These are phyloP conservation scores for Colossoma macropomum DNA, from an alignment of 2,113 vertebrate genomes.

Conservation along the genomic window DNA sequence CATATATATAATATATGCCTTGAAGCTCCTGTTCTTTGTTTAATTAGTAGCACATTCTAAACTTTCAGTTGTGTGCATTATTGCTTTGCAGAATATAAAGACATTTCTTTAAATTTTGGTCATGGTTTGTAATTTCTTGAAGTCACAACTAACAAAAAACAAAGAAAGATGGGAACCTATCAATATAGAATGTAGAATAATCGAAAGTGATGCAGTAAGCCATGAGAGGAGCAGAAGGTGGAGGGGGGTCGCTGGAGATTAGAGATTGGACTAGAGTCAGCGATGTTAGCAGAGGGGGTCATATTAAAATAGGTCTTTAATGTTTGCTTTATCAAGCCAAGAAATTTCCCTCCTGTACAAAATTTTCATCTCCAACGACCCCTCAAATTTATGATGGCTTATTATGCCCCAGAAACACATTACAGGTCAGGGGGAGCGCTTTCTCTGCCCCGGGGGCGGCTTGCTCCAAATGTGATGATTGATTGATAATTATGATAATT, in stretches of 20 bases:
- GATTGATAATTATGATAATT: conserved; percentile 98
- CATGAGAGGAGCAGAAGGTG: background rate
- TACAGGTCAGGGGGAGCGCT: conserved; percentile 87
- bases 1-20: no score
- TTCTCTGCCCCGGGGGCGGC: conserved; percentile 62
- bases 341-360: conserved; percentile 70
- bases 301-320: conserved; percentile 48
- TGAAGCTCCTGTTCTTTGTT: no score
- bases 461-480: conserved; percentile 83
- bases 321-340: conserved; percentile 62
- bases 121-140: no score
- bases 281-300: conserved; percentile 9
- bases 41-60: no score
- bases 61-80: no score
- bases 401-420: conserved; percentile 82
- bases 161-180: no score
- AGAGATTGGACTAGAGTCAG: conserved; percentile 21
- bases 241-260: background rate
- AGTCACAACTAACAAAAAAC: no score
- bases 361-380: conserved; percentile 72
- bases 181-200: no score
- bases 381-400: conserved; percentile 84
- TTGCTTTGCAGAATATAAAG: no score
- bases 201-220: background rate
- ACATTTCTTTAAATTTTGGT: no score